Evolutionary conservation across 2,888 invertebrate species (phyloP).

Genomic region (Volucella bombylans): DNA sequence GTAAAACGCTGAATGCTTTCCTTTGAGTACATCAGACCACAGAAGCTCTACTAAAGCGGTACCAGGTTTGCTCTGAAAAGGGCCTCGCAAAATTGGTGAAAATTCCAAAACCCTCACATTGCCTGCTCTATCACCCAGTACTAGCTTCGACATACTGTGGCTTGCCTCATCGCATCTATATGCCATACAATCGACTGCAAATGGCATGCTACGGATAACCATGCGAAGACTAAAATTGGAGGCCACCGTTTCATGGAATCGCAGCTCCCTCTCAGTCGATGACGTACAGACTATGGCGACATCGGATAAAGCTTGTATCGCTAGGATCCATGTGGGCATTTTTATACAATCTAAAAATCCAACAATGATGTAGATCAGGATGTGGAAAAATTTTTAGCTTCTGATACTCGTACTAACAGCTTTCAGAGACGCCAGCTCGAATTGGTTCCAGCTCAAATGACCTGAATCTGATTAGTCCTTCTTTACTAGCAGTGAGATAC

Average conservation of each 20-base stretch:
- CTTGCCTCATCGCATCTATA: slow-evolving; percentile 78
- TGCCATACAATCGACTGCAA: slow-evolving; percentile 79
- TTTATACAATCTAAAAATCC: slow-evolving; percentile 84
- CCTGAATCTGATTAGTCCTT: slow-evolving; percentile 91
- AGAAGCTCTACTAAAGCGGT: slow-evolving; percentile 85
- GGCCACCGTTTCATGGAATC: slow-evolving; percentile 91
- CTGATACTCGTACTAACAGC: slow-evolving; percentile 83
- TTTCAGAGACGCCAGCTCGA: slow-evolving; percentile 86
- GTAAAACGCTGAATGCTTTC: slow-evolving; percentile 83
- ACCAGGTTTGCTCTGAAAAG: slow-evolving; percentile 87
- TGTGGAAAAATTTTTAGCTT: not conserved
- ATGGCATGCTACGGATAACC: slow-evolving; percentile 85
- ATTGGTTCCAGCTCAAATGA: slow-evolving; percentile 87
- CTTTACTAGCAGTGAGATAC: slow-evolving; percentile 89
- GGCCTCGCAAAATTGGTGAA: slow-evolving; percentile 86
- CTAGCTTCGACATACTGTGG: slow-evolving; percentile 82
- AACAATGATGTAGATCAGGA: not conserved
- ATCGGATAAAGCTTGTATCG: slow-evolving; percentile 89
- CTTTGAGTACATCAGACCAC: slow-evolving; percentile 85
- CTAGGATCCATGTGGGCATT: slow-evolving; percentile 88
- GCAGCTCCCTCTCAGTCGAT: slow-evolving; percentile 89
- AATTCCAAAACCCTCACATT: slow-evolving; percentile 87
- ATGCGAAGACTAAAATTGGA: slow-evolving; percentile 88
- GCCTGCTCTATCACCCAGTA: slow-evolving; percentile 90
- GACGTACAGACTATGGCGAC: slow-evolving; percentile 90